Evolutionary conservation across 2,888 invertebrate species (phyloP), one percentile per base, ranked within the genome.

Genomic region (Leptinotarsa rubiginosa): DNA sequence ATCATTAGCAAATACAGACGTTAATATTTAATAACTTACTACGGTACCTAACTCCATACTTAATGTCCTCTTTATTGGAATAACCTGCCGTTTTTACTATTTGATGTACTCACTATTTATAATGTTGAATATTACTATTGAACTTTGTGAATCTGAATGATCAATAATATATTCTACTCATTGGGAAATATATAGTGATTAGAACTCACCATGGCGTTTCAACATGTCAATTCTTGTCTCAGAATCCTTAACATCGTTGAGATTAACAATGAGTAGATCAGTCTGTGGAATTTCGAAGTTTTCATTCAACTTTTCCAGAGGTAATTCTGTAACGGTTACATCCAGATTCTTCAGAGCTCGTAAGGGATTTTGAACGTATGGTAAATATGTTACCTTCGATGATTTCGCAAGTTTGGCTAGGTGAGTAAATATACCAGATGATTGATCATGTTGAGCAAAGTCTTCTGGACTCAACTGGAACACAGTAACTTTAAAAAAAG

Each of bases 341-440:
- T 88, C 87, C 7, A 92, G 81, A 47, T 89, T 87, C 78, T 91
- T 89, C 52, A 94, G 81, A 0, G 90, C 90, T 1, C 87, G 86
- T 15, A 92, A 75, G 0, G 94, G 90, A 75, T 90, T 89, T 64
- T 91, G 89, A 0, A 94, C 94, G 22, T 90, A 89, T 12, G 93
- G 90, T 69, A 92, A 87, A 84, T 93, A 94, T 1, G 89, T 86
- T 25, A 83, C 83, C 77, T 84, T 82, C 41, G 81, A 79, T 22
- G 87, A 86, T 10, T 86, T 84, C 72, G 84, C 81, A 3, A 88
- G 82, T 54, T 85, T 83, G 54, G 87, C 86, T 72, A 91, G 82
- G 70, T 88, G 84, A 12, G 85, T 83, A 79, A 88, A 90, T 75
- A 89, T 87, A 5, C 86, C 83, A 16, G 87, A 85, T 62, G 84